Evolutionary conservation across 2,113 vertebrate species (phyloP).

Genomic region (Clarias batrachus): DNA sequence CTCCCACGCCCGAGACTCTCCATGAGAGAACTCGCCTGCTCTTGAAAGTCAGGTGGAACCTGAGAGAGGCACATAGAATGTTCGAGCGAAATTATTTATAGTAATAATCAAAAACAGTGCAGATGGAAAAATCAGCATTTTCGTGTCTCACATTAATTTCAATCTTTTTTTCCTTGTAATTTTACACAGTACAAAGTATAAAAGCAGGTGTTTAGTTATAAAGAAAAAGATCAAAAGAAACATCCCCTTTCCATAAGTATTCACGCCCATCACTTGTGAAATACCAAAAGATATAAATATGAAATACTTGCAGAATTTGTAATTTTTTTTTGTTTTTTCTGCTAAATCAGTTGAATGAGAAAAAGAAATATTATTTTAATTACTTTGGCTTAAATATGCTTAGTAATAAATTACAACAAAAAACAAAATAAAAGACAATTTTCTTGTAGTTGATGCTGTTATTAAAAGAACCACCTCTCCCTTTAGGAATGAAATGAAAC

Average conservation of each 20-base stretch:
- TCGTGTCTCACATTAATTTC: too few relatives aligned
- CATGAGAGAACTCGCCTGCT: constrained; percentile 84
- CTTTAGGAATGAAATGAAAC: not conserved
- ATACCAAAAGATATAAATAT: too few relatives aligned
- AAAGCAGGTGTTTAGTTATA: too few relatives aligned
- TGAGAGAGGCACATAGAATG: constrained; percentile 55
- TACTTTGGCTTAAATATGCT: not conserved
- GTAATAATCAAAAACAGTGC: not conserved
- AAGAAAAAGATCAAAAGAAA: too few relatives aligned
- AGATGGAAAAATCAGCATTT: too few relatives aligned
- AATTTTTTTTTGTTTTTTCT: not conserved
- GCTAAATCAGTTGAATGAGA: not conserved
- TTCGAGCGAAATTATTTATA: not conserved
- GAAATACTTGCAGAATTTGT: not conserved
- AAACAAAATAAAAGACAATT: not conserved
- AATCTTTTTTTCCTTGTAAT: too few relatives aligned
- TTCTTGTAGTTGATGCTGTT: not conserved
- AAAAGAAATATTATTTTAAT: not conserved
- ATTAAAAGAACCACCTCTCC: not conserved
- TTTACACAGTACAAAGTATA: too few relatives aligned
- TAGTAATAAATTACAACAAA: not conserved
- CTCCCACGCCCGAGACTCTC: constrained; percentile 80
- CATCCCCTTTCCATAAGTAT: too few relatives aligned
- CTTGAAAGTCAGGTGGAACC: constrained; percentile 88
- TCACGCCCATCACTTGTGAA: too few relatives aligned